phyloP scores from a whole-genome alignment of 2,888 invertebrate genomes.

The Sphecodes monilicornis region DNA sequence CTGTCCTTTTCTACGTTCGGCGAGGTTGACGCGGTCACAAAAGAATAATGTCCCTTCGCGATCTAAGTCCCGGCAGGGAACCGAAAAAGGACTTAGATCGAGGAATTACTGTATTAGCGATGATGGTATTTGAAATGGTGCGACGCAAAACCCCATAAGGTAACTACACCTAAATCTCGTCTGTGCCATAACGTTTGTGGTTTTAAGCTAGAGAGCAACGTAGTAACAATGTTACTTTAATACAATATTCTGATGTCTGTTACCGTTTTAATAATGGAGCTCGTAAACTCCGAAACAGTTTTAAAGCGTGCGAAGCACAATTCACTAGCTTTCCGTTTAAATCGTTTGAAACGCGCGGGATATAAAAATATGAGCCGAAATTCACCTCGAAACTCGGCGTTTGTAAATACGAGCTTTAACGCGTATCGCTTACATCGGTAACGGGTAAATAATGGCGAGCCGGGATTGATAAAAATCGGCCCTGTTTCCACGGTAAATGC shows the following conservation, averaged over 20 bases:
- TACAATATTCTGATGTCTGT: neutral
- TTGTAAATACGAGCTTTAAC: slow-evolving; percentile 20
- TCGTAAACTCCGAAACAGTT: neutral
- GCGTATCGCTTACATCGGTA: slow-evolving; percentile 33
- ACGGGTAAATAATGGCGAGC: slow-evolving; percentile 48
- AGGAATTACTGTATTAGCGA: too few species aligned
- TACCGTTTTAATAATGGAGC: neutral
- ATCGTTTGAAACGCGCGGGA: neutral
- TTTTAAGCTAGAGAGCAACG: too few species aligned
- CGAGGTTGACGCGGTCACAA: too few species aligned
- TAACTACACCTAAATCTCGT: too few species aligned
- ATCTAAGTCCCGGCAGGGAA: too few species aligned
- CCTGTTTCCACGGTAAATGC: slow-evolving; percentile 4
- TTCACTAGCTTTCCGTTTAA: neutral
- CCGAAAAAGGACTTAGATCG: too few species aligned
- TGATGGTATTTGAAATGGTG: too few species aligned
- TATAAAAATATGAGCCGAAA: slow-evolving; percentile 1
- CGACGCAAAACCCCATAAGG: too few species aligned
- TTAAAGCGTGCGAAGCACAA: neutral
- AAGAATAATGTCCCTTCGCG: too few species aligned
- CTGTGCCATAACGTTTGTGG: too few species aligned
- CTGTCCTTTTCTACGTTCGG: too few species aligned
- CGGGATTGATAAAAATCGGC: slow-evolving; percentile 49
- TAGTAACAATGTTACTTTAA: neutral
- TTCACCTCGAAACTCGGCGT: neutral